A percentile compares a stretch with the other conserved stretches of the same genome.
These are phyloP conservation scores for Brachystomella parvula DNA, from an alignment of 1,140 invertebrate genomes.

Conservation along the genomic window DNA sequence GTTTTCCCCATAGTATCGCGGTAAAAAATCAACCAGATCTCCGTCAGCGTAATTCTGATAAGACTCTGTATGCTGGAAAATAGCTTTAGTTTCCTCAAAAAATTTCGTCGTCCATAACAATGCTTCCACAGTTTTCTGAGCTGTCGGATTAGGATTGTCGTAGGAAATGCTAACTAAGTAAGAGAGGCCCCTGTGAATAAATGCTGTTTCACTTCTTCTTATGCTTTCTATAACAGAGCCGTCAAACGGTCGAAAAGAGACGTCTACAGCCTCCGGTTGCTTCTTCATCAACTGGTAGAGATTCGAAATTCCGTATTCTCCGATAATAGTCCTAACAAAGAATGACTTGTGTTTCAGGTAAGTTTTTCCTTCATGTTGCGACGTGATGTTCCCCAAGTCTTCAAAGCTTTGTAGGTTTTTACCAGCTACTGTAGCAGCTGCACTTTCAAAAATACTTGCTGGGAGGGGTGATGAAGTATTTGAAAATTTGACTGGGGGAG, in stretches of 20 bases:
- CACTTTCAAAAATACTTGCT: neutral
- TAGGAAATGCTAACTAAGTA: neutral
- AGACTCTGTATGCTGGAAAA: neutral
- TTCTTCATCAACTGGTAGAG: neutral
- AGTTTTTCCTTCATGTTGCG: no score
- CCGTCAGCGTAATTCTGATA: slow-evolving; percentile 6
- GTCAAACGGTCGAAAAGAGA: neutral
- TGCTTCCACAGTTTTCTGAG: neutral
- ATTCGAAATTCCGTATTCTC: no score
- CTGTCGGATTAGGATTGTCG: neutral
- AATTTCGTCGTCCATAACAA: neutral
- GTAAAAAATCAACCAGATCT: neutral
- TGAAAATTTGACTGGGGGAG: neutral
- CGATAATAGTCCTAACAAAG: no score
- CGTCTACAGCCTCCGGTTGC: neutral
- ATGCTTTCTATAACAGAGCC: no score
- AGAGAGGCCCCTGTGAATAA: neutral
- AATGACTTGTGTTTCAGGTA: no score
- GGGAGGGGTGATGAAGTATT: neutral
- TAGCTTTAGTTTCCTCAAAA: neutral
- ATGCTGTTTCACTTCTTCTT: no score
- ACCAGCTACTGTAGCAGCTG: no score
- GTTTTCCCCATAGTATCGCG: neutral
- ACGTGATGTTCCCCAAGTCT: no score
- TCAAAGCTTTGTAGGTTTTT: no score